Evolutionary conservation across 1,140 invertebrate species (phyloP), one percentile per base, ranked within the genome.

Genomic region (Eurosta solidaginis): DNA sequence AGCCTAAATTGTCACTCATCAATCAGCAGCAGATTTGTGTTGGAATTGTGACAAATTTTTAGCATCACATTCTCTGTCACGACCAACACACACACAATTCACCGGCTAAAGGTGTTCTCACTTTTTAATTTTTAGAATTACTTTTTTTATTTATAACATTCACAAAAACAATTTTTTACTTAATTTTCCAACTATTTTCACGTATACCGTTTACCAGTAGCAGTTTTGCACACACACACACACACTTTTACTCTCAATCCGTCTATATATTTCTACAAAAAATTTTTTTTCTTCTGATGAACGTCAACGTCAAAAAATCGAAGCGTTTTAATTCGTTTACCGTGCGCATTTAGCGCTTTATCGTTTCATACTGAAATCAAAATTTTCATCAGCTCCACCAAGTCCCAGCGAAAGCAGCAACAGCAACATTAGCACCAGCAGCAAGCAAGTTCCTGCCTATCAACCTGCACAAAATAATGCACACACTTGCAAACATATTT

Each of bases 301-400:
- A 68, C 52, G 68, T 47, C 17, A 33, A 63, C 73, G 50, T 75
- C 74, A 75, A 20, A 40, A 42, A 77, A 22, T 76, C 52, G 29
- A 47, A 29, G 17, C 73, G 63, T 50, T 54, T 75, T 40, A 17
- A 25, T 63, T 78, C 78, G 73, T 59, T 74, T 40, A 54, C 78
- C 78, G 78, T 78, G 68, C 74, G 73, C 40, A 76, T 63, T 42
- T 50, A 73, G 74, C 52, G 74, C 73, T 59, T 50, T 78, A 44
- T 78, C 78, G 78, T 78, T 78, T 78, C 45, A 78, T 76, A 78
- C 78, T 78, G 74, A 78, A 76, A 52, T 40, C 47, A 14, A 29
- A 54, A 76, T 68, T 68, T 68, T 68, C 59, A 68, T 29, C 59
- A 40, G 59, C 59, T n/a, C 27, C 59, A 36, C 59, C 59, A 68